Conservation (phyloP, 2,888 invertebrate species). For the Prosopocoilus inquinatus region DNA sequence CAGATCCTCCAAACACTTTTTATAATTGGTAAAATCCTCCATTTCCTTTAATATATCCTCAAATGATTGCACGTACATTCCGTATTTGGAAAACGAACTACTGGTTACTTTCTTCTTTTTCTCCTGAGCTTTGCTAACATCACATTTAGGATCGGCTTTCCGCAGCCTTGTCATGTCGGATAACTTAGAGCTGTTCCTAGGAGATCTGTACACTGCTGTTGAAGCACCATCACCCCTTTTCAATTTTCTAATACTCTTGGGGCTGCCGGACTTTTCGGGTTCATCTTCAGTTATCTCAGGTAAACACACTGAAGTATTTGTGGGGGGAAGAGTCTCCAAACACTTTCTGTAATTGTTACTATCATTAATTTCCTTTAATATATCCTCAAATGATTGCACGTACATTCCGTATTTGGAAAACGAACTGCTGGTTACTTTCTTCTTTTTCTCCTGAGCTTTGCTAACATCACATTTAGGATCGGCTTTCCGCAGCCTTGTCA, state of each 20-base stretch:
- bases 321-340: conserved; percentile 15
- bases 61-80: conserved; percentile 10
- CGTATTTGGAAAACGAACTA: conserved; percentile 3
- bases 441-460: no score
- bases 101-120: background rate
- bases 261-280: no score
- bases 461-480: no score
- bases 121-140: no score
- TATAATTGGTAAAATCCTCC: conserved; percentile 3
- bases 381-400: conserved; percentile 12
- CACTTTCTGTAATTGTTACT: conserved; percentile 4
- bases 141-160: no score
- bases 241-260: no score
- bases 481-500: background rate
- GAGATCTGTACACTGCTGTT: no score
- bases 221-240: no score
- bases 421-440: background rate
- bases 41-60: conserved; percentile 12
- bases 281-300: no score
- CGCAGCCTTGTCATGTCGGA: background rate
- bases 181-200: no score
- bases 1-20: conserved; percentile 19
- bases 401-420: conserved; percentile 6
- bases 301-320: no score
- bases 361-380: conserved; percentile 6